These are phyloP conservation scores for Caranx melampygus DNA, from an alignment of 2,113 vertebrate species.

Conservation along the genomic window DNA sequence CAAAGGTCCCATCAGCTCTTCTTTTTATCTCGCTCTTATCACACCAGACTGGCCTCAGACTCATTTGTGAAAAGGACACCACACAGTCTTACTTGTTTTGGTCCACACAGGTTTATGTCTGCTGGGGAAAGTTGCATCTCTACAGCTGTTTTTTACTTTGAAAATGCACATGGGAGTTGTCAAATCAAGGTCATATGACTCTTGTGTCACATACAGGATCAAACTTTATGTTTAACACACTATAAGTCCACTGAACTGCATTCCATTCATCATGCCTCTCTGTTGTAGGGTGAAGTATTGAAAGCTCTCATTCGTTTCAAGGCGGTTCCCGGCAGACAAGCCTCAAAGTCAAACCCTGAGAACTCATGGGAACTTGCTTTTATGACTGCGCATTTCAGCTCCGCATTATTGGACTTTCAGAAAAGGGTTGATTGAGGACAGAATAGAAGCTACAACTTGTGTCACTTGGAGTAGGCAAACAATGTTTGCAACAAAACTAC, in stretches of 20 bases:
- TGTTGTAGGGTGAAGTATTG: slow-evolving; percentile 21
- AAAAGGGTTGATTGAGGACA: neutral
- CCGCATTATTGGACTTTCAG: neutral
- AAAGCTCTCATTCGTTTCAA: slow-evolving; percentile 31
- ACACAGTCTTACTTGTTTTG: slow-evolving; percentile 27
- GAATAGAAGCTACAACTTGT: too few relatives aligned
- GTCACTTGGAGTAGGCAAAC: too few relatives aligned
- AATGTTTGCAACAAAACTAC: too few relatives aligned
- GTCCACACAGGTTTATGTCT: slow-evolving; percentile 40
- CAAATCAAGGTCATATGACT: slow-evolving; percentile 18
- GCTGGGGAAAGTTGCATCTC: slow-evolving; percentile 3
- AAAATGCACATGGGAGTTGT: slow-evolving; percentile 8
- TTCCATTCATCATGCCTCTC: slow-evolving; percentile 25
- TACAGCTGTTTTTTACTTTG: slow-evolving; percentile 4
- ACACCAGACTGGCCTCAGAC: slow-evolving; percentile 49
- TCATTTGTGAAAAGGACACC: slow-evolving; percentile 51
- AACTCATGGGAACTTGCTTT: slow-evolving; percentile 3
- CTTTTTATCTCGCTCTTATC: slow-evolving; percentile 65
- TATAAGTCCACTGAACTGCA: neutral
- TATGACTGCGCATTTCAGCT: neutral
- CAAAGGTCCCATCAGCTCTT: slow-evolving; percentile 54
- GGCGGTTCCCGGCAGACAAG: slow-evolving; percentile 2
- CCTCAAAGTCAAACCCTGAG: slow-evolving; percentile 38
- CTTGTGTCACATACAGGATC: neutral
- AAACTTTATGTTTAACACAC: neutral